Conservation (phyloP, 2,797 vertebrate genomes). For the Takifugu rubripes region DNA sequence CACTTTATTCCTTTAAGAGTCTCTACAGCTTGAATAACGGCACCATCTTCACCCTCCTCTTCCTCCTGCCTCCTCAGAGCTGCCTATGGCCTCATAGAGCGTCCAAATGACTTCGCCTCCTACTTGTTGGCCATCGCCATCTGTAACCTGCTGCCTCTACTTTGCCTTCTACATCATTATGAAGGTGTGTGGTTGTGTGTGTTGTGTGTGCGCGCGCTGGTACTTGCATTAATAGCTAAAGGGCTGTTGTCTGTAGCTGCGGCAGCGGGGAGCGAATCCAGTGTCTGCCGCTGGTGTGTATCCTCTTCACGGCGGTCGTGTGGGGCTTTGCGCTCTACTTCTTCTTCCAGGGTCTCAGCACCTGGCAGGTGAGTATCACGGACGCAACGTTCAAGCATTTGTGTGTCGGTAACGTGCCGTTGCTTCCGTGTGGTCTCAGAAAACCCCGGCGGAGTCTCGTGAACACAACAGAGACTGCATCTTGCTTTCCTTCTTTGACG, state of each 20-base stretch:
- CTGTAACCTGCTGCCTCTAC: conserved; percentile 97
- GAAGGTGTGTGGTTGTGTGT: conserved; percentile 85
- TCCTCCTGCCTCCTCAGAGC: conserved; percentile 70
- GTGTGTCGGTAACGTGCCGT: background rate
- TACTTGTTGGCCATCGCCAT: conserved; percentile 96
- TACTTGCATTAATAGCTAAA: background rate
- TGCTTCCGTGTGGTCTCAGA: conserved; percentile 66
- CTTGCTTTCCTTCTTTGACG: conserved; percentile 92
- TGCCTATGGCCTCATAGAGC: conserved; percentile 88
- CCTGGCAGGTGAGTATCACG: conserved; percentile 87
- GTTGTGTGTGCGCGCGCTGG: background rate
- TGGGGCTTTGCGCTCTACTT: conserved; percentile 97
- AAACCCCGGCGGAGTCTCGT: conserved; percentile 94
- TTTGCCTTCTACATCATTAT: conserved; percentile 99
- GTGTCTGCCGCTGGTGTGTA: conserved; percentile 87
- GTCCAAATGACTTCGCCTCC: conserved; percentile 94
- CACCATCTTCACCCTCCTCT: too few relatives aligned
- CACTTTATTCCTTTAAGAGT: background rate
- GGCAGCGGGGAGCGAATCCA: conserved; percentile 91
- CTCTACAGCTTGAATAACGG: background rate
- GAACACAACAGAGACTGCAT: conserved; percentile 97
- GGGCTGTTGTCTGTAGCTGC: conserved; percentile 72
- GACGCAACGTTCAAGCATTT: background rate
- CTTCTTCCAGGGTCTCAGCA: conserved; percentile 99
- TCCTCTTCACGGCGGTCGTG: conserved; percentile 89